A percentile compares a stretch with the other conserved stretches of the same genome.
Conservation (phyloP, 1,140 invertebrate genomes). For the Ostrea edulis region DNA sequence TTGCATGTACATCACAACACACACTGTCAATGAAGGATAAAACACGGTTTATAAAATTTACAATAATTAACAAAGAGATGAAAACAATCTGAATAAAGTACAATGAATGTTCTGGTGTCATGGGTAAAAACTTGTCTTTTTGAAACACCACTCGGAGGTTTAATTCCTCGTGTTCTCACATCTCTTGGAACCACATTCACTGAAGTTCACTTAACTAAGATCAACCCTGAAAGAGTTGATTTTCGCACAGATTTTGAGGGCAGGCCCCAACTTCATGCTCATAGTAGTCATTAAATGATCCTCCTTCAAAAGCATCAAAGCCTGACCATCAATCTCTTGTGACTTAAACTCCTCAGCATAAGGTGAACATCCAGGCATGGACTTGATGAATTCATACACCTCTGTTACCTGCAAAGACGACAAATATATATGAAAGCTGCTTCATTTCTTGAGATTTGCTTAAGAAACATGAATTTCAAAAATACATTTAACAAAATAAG, state of each 20-base stretch:
- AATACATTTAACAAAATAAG: no score
- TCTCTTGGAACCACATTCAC: neutral
- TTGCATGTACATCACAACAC: slow-evolving; percentile 13
- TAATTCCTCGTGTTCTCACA: neutral
- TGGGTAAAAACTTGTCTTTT: neutral
- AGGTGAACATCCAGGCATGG: slow-evolving; percentile 91
- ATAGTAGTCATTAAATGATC: slow-evolving; percentile 97
- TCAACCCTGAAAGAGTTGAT: slow-evolving; percentile 74
- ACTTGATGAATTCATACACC: slow-evolving; percentile 90
- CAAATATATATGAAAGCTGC: neutral
- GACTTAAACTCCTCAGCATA: slow-evolving; percentile 97
- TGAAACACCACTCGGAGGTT: neutral
- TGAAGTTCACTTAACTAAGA: neutral
- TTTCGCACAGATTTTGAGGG: slow-evolving; percentile 93
- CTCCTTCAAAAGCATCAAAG: slow-evolving; percentile 94
- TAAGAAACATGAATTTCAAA: no score
- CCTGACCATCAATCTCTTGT: slow-evolving; percentile 97
- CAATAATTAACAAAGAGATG: neutral
- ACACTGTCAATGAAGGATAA: neutral
- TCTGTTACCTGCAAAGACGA: slow-evolving; percentile 78
- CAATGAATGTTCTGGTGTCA: neutral
- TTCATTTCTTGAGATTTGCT: neutral
- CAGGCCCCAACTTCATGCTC: slow-evolving; percentile 96
- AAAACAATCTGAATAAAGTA: neutral
- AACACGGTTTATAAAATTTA: neutral